Percentiles rank a stretch among this genome's conserved stretches.
Conservation (phyloP, 2,113 vertebrate genomes). For the Pomatostomus ruficeps region DNA sequence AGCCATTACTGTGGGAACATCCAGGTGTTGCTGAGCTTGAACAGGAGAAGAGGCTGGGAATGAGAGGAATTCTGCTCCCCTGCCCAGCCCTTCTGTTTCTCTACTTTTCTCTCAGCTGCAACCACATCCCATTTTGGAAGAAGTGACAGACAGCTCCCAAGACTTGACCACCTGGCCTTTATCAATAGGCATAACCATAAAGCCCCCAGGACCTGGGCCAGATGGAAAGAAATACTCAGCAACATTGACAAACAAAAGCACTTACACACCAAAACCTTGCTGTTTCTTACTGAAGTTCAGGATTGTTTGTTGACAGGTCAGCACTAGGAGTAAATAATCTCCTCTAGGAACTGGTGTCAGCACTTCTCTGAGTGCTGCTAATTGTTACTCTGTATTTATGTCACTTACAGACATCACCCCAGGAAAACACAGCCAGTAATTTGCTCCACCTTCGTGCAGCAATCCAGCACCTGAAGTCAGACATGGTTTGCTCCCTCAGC, state of each 20-base stretch:
- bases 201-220: slow-evolving; percentile 73
- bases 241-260: slow-evolving; percentile 23
- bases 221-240: slow-evolving; percentile 83
- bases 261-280: not conserved
- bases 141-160: slow-evolving; percentile 87
- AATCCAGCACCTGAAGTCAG: not conserved
- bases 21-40: slow-evolving; percentile 76
- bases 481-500: not conserved
- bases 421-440: not conserved
- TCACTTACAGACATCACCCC: not conserved
- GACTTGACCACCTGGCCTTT: slow-evolving; percentile 84
- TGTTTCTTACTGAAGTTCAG: not conserved
- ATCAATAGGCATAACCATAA: slow-evolving; percentile 66
- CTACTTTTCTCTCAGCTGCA: slow-evolving; percentile 47
- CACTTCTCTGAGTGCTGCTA: not conserved
- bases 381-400: slow-evolving; percentile 28
- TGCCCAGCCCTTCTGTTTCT: slow-evolving; percentile 71
- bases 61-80: slow-evolving; percentile 79
- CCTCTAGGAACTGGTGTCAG: slow-evolving; percentile 33
- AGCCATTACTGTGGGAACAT: slow-evolving; percentile 32
- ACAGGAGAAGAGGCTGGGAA: slow-evolving; percentile 76
- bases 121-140: slow-evolving; percentile 57
- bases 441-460: not conserved
- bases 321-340: not conserved
- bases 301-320: slow-evolving; percentile 49